Base-by-base conservation (phyloP, 2,888 invertebrate species). In the Himalopsyche anomala region DNA sequence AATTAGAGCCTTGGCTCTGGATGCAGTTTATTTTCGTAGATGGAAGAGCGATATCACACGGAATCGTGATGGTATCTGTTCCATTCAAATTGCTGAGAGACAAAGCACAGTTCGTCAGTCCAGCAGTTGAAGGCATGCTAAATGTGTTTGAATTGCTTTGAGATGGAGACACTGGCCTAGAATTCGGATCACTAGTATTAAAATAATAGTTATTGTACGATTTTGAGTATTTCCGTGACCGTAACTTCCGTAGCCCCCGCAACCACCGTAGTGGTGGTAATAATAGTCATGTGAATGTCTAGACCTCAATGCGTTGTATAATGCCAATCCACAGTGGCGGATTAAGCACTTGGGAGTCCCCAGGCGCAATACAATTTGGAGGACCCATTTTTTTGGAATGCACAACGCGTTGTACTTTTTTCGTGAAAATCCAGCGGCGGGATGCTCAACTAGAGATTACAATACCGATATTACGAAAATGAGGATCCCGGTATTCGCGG, bases 31-130 rank as follows among this genome's bases (percentile, higher is more conserved):
- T 19, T 87, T 56, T 85, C n/a, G 42, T 40, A 3, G 28, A n/a
- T 12, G 56, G 80, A 40, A 80, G 85, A 81, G 93, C 93, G 38
- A 93, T 93, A 36, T 93, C 91, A 89, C 93, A 93, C 15, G 93
- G 93, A 89, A 93, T 93, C 2, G 91, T 92, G 38, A 93, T 90
- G 17, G 93, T 91, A 90, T 93, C 93, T 1, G 92, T 92, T 40
- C 90, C 90, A 84, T 92, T 91, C 54, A 90, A 90, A 87, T 89
- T 91, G 87, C 90, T 91, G 84, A 93, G 92, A 19, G 92, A 92
- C 69, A 93, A 90, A 82, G 92, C 91, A 88, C 93, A 93, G 89
- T 93, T 93, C 1, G 91, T 91, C 86, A 93, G 91, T 89, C 93
- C 92, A 8, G 91, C 91, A 1, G 90, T 90, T 80, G 80, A 19